These are phyloP conservation scores for Scomber scombrus DNA, from an alignment of 2,113 vertebrate genomes.

Conservation along the genomic window DNA sequence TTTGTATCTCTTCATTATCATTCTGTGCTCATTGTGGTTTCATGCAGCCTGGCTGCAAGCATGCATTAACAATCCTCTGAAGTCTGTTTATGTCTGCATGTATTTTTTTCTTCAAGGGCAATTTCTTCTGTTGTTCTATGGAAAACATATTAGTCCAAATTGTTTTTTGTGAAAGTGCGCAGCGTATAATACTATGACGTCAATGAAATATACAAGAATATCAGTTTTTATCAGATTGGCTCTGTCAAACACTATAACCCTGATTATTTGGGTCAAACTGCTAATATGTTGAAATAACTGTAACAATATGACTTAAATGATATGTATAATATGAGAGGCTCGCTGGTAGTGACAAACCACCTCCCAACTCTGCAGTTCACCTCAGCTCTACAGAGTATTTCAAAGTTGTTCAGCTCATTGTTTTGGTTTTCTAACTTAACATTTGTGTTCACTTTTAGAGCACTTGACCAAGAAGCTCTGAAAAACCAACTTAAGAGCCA, in stretches of 20 bases:
- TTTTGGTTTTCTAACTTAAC: background rate
- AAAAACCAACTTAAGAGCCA: background rate
- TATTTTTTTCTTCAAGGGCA: background rate
- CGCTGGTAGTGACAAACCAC: background rate
- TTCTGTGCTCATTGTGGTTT: background rate
- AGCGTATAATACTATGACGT: background rate
- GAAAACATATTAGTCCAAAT: background rate
- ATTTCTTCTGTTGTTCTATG: background rate
- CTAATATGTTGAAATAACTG: background rate
- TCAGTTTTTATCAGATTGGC: no score
- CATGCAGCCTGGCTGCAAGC: background rate
- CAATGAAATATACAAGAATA: background rate
- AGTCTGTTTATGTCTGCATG: background rate
- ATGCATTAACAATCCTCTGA: background rate
- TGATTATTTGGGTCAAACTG: slow-evolving; percentile 1
- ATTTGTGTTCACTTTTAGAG: background rate
- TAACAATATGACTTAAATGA: background rate
- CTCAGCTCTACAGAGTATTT: no score
- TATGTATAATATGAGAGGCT: background rate
- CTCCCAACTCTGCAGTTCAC: background rate
- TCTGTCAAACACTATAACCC: background rate
- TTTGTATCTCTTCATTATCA: slow-evolving; percentile 15
- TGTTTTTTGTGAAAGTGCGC: background rate
- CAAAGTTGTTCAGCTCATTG: background rate
- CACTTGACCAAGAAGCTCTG: no score